Evolutionary conservation across 1,140 invertebrate genomes (phyloP), one percentile per base, ranked within the genome.

Genomic region (Palaemon carinicauda): DNA sequence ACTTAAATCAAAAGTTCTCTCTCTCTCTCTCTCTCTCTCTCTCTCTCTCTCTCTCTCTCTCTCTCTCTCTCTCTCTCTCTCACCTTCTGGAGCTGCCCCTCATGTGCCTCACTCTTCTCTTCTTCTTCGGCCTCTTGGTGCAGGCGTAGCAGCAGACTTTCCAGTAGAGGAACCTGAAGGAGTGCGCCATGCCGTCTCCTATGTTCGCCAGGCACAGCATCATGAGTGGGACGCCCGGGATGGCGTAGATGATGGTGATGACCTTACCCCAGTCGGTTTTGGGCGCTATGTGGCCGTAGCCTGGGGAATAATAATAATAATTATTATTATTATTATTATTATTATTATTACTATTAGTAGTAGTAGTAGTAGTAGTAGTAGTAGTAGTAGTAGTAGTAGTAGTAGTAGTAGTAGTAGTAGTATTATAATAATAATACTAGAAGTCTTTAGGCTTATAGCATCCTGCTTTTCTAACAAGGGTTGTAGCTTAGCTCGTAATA

Each of bases 241-340:
- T 97, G 41, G 97, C 97, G 92, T 99, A 99, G 90, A 98, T 96
- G 90, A 99, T 98, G 19, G 97, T 98, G 50, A 97, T 96, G 82
- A 98, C 94, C 92, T 98, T 97, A 21, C 98, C 98, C 91, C 95
- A 95, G 88, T 95, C 94, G 0, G 97, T 99, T 93, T 97, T 97
- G 0, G 97, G 97, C 0, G 97, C 96, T 75, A 99, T 98, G 91
- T 99, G 97, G 19, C 98, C 98, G 92, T 99, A 99, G 54, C 97
- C 97, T 98, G 90, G 21, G 92, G 92, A n/a, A 69, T 69, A 41
- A 41, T 41, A 41, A 9, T 41, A 41, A 41, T 41, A 41, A 41
- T 4, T 3, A 41, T 41, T 4, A 41, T 41, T 4, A 4, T 41
- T 41, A 41, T 41, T 41, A 41, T 41, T 41, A 41, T 41, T 9